These are phyloP conservation scores for Mesoligia furuncula DNA, from an alignment of 2,888 invertebrate genomes.

Conservation along the genomic window DNA sequence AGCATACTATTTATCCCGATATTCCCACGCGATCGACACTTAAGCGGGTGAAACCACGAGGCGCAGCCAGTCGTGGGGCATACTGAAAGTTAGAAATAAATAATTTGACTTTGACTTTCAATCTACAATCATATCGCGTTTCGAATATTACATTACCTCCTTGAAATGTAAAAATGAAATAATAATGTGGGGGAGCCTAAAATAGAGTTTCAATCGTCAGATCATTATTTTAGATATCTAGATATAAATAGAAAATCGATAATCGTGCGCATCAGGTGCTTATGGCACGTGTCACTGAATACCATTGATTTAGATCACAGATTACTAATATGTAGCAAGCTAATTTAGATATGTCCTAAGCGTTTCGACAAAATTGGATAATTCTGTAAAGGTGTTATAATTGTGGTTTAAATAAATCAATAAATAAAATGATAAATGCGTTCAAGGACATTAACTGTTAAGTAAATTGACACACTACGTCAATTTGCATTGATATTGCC, in stretches of 20 bases:
- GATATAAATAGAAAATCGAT: constrained; percentile 19
- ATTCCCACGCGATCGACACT: no score
- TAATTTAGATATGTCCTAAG: background rate
- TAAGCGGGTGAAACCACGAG: no score
- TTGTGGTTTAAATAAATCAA: no score
- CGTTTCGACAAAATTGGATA: constrained; percentile 12
- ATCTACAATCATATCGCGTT: background rate
- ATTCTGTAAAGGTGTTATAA: no score
- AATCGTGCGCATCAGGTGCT: constrained; percentile 16
- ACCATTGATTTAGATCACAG: background rate
- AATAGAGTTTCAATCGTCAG: constrained; percentile 7
- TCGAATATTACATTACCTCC: constrained; percentile 10
- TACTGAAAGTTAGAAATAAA: background rate
- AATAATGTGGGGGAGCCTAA: constrained; percentile 5
- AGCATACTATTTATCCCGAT: no score
- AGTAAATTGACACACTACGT: background rate
- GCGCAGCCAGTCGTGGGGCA: no score
- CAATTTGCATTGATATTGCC: background rate
- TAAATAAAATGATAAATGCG: background rate
- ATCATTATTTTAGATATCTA: constrained; percentile 16
- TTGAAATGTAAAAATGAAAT: constrained; percentile 23
- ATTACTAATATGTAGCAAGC: no score
- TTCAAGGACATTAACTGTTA: background rate
- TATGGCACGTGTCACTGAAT: constrained; percentile 3
- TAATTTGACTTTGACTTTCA: background rate